phyloP scores from a whole-genome alignment of 2,113 vertebrate genomes.

The Benitochromis conjunctus region DNA sequence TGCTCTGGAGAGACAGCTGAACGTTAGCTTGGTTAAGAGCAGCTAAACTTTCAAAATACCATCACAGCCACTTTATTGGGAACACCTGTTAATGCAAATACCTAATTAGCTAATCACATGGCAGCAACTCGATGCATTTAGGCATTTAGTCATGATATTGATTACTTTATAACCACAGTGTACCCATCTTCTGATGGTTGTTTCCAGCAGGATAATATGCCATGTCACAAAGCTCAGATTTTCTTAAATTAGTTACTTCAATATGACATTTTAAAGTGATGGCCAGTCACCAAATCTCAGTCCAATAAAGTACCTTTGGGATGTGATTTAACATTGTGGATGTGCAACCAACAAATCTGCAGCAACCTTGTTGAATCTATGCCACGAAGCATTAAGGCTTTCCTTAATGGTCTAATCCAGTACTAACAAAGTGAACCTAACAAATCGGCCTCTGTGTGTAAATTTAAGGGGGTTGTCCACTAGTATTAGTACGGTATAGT shows the following conservation, averaged over 20 bases:
- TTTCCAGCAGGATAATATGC: neutral
- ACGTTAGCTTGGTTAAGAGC: neutral
- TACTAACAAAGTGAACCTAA: neutral
- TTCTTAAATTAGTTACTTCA: neutral
- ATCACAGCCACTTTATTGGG: rapidly evolving
- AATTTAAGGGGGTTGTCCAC: neutral
- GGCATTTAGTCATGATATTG: neutral
- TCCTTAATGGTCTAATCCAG: neutral
- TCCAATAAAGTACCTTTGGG: neutral
- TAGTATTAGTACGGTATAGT: neutral
- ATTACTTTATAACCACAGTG: neutral
- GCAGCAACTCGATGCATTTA: neutral
- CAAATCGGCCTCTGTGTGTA: neutral
- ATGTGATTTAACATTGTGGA: neutral
- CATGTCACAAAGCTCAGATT: neutral
- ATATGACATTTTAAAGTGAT: neutral
- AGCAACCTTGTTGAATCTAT: neutral
- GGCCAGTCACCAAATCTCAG: neutral
- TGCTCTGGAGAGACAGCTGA: neutral
- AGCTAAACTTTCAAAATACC: neutral
- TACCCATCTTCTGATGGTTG: neutral
- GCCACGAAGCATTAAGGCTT: neutral
- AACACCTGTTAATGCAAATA: neutral
- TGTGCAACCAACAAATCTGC: neutral
- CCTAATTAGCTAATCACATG: neutral